Conservation (phyloP, 2,797 vertebrate genomes). For the Chrosomus eos region DNA sequence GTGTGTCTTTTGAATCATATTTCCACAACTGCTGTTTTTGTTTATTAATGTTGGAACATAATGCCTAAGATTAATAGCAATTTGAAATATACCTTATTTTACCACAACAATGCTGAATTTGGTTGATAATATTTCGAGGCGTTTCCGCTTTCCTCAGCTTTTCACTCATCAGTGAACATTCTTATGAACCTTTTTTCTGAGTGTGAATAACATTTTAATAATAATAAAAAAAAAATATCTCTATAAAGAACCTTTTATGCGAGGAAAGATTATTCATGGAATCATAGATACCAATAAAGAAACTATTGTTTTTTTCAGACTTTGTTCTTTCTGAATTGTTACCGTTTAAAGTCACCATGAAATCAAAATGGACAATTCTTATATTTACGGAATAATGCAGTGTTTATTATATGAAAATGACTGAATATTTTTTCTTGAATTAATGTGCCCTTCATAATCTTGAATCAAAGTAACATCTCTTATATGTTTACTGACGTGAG, state of each 20-base stretch:
- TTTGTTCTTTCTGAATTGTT: neutral
- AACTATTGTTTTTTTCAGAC: neutral
- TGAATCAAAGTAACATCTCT: too few species aligned
- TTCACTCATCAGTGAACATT: too few species aligned
- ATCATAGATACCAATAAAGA: neutral
- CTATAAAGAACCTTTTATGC: neutral
- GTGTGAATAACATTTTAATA: neutral
- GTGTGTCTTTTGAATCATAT: constrained; percentile 32
- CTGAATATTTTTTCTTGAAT: too few species aligned
- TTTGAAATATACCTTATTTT: neutral
- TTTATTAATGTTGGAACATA: neutral
- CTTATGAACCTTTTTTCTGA: neutral
- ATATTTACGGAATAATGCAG: too few species aligned
- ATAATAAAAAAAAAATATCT: too few species aligned
- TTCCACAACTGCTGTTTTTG: constrained; percentile 4
- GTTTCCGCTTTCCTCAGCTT: neutral
- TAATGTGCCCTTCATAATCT: too few species aligned
- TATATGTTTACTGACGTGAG: too few species aligned
- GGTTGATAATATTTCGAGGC: neutral
- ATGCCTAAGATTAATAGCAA: neutral
- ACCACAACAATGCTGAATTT: neutral
- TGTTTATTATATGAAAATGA: too few species aligned
- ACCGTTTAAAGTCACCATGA: neutral
- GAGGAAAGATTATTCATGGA: neutral
- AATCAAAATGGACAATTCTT: too few species aligned